Base-by-base conservation (phyloP, 2,888 invertebrate genomes). In the Euplagia quadripunctaria region DNA sequence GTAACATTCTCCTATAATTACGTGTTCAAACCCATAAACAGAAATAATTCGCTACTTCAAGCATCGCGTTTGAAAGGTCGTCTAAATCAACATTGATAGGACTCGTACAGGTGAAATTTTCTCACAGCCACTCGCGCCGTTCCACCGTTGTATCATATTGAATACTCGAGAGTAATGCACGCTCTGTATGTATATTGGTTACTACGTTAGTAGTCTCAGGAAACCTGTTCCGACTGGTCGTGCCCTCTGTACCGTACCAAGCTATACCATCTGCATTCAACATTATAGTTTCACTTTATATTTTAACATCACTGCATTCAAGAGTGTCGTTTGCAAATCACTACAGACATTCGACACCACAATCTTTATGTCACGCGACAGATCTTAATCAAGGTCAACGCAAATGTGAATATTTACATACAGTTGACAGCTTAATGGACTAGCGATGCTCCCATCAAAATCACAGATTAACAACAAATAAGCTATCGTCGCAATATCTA, bases 131-230 rank as follows among this genome's bases (percentile, higher is more conserved):
- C 88, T 84, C 87, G 84, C 87, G 85, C 79, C 80, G 81, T 82
- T 87, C 88, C 65, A 17, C 12, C 67, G 55, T 86, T 84, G 88
- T 91, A 91, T 92, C 93, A 94, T 92, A 92, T 92, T 88, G 85
- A 80, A 83, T 83, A 83, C 78, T 82, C 73, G 80, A 84, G 84
- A 89, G 92, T 91, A 89, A 88, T 87, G 87, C 89, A 88, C 88
- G 91, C 89, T 90, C 88, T 87, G 90, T 92, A 93, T 93, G 93
- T 94, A 94, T 94, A 94, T 94, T 94, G 94, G 94, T 94, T 93
- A 94, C 93, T 94, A 92, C 93, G 93, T 87, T 94, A 93, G 93
- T 94, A 94, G 94, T 91, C 90, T 80, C 91, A 88, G 86, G 83
- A 92, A 95, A 95, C 95, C 94, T 91, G 95, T 95, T 93, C 88